phyloP scores from a whole-genome alignment of 1,140 invertebrate species.

The Cardiocondyla obscurior region DNA sequence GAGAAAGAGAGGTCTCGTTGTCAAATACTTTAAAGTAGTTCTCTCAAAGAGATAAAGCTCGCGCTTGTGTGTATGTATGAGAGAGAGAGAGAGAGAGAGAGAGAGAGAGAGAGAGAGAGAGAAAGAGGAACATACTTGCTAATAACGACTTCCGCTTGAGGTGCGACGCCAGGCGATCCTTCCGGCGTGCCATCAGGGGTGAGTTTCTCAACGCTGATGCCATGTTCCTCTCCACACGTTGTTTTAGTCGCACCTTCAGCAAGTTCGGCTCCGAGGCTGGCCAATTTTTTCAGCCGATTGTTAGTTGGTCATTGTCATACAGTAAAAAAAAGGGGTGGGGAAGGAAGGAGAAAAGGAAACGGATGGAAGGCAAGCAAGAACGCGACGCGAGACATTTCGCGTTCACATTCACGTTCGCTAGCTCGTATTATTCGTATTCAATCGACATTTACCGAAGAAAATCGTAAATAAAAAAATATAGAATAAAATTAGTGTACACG shows the following conservation, averaged over 20 bases:
- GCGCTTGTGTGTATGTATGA: background rate
- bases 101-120: constrained; percentile 68
- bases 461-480: background rate
- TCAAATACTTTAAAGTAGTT: background rate
- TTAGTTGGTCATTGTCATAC: constrained; percentile 75
- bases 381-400: background rate
- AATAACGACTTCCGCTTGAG: constrained; percentile 91
- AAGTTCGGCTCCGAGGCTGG: constrained; percentile 98
- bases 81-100: constrained; percentile 49
- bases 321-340: background rate
- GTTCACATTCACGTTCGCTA: background rate
- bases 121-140: constrained; percentile 88
- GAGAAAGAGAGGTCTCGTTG: constrained; percentile 19
- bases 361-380: background rate
- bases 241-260: constrained; percentile 97
- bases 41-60: constrained; percentile 14
- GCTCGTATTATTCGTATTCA: constrained; percentile 7
- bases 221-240: constrained; percentile 94
- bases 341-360: background rate
- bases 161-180: constrained; percentile 89
- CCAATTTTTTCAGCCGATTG: constrained; percentile 82
- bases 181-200: constrained; percentile 93
- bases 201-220: constrained; percentile 85
- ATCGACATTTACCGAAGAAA: background rate
- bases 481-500: background rate